Conservation (phyloP, 2,797 vertebrate species). For the Cercopithecus neglectus region DNA sequence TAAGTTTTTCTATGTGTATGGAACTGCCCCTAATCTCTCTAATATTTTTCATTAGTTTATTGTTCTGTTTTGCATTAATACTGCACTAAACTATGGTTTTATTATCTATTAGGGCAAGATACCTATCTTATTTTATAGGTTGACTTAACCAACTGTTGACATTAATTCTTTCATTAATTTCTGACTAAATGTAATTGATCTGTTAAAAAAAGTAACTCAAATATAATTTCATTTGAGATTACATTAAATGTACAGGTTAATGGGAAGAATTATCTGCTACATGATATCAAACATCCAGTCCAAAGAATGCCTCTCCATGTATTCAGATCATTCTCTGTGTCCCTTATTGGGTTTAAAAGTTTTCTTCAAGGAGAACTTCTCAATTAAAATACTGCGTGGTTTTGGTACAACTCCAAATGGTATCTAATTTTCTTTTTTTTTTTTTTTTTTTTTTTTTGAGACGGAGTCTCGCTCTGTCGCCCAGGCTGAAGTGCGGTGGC, state of each 20-base stretch:
- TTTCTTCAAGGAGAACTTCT: neutral
- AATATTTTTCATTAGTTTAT: neutral
- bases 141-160: neutral
- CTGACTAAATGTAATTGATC: neutral
- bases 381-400: neutral
- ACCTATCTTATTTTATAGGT: neutral
- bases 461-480: no score
- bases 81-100: neutral
- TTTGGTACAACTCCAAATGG: neutral
- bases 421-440: neutral
- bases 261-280: neutral
- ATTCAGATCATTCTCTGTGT: neutral
- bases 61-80: neutral
- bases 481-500: no score
- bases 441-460: no score
- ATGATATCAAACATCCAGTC: neutral
- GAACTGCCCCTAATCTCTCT: neutral
- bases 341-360: neutral
- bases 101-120: neutral
- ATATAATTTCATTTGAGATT: neutral
- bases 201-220: neutral
- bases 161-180: constrained; percentile 9
- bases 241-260: neutral
- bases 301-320: neutral
- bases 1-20: neutral